phyloP scores from a whole-genome alignment of 1,140 invertebrate species.

The Agrypnia vestita region DNA sequence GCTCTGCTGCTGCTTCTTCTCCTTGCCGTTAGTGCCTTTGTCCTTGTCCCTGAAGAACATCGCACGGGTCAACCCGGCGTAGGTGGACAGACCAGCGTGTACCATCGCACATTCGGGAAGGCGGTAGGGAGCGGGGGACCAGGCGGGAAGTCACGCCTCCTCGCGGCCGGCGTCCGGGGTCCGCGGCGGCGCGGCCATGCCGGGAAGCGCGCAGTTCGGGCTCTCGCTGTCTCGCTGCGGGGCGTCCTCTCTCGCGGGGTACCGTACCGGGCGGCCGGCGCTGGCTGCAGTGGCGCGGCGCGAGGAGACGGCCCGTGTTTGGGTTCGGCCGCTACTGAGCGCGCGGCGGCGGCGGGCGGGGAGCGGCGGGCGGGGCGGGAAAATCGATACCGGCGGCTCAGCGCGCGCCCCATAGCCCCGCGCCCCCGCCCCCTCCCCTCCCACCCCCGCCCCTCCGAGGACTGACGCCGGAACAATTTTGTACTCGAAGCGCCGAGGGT shows the following conservation, averaged over 20 bases:
- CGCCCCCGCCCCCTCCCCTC: not conserved
- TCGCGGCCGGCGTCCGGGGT: slow-evolving; percentile 60
- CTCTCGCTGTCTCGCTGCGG: not conserved
- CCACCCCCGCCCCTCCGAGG: not conserved
- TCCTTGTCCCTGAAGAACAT: slow-evolving; percentile 66
- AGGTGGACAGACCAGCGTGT: slow-evolving; percentile 69
- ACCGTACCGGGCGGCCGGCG: not conserved
- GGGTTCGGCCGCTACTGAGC: slow-evolving; percentile 26
- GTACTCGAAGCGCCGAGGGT: slow-evolving; percentile 18
- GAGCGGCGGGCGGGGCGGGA: slow-evolving; percentile 67
- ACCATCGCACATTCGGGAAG: slow-evolving; percentile 72
- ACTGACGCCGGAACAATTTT: slow-evolving; percentile 35
- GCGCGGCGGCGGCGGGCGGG: slow-evolving; percentile 63
- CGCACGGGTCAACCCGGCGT: slow-evolving; percentile 68
- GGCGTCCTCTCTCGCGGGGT: not conserved
- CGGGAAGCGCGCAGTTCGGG: not conserved
- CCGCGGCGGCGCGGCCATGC: slow-evolving; percentile 66
- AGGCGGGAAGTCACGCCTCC: not conserved
- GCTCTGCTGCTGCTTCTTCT: slow-evolving; percentile 63
- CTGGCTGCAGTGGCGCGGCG: slow-evolving; percentile 20
- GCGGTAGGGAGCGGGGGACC: slow-evolving; percentile 5
- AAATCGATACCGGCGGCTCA: slow-evolving; percentile 34
- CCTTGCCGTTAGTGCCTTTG: slow-evolving; percentile 57
- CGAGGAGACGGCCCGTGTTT: slow-evolving; percentile 32
- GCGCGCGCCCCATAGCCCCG: slow-evolving; percentile 18